phyloP scores from a whole-genome alignment of 2,888 invertebrate genomes.

The Hypomecis atomaria region DNA sequence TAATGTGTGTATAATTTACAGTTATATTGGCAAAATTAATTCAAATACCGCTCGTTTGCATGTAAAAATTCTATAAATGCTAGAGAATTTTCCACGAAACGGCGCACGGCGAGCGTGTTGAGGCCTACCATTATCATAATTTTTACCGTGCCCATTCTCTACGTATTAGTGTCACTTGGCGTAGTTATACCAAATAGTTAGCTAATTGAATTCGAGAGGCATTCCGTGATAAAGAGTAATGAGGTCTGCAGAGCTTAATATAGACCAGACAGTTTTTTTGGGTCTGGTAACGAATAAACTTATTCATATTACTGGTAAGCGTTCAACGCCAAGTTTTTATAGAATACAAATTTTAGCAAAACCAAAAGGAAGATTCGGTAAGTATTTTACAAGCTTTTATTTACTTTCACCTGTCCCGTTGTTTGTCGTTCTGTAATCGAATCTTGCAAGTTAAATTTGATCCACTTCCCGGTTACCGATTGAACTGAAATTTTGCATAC shows the following conservation, averaged over 20 bases:
- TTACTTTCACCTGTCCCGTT: no score
- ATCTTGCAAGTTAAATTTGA: no score
- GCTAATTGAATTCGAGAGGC: slow-evolving; percentile 1
- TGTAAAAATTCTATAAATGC: slow-evolving; percentile 4
- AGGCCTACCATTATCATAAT: slow-evolving; percentile 6
- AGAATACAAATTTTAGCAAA: no score
- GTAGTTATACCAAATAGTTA: not conserved
- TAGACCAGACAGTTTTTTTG: not conserved
- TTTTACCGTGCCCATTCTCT: slow-evolving; percentile 12
- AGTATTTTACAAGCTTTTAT: no score
- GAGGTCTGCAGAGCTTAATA: not conserved
- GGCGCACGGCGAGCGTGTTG: slow-evolving; percentile 1
- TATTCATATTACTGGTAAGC: not conserved
- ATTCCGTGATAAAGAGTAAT: slow-evolving; percentile 9
- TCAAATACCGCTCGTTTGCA: slow-evolving; percentile 1
- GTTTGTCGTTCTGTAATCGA: no score
- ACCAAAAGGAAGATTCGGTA: no score
- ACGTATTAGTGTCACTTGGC: slow-evolving; percentile 9
- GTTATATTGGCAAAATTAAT: slow-evolving; percentile 5
- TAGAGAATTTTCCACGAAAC: not conserved
- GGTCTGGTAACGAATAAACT: not conserved
- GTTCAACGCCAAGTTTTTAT: not conserved
- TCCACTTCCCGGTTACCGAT: no score
- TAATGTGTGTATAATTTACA: no score
- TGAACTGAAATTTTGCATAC: no score